Conservation (phyloP, 2,888 invertebrate species). For the Charanyca ferruginea region DNA sequence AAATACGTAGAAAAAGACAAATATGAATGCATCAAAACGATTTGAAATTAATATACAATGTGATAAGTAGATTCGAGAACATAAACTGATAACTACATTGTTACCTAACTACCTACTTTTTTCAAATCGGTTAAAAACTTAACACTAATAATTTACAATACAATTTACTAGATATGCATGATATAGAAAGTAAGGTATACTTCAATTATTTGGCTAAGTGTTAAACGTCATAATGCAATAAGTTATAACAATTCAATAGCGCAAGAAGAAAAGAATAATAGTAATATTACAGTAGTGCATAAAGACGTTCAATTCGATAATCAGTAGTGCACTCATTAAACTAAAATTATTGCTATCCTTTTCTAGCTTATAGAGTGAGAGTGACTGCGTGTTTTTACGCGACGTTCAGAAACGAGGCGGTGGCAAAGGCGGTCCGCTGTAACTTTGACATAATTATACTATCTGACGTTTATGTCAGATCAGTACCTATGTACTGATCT, state of each 20-base stretch:
- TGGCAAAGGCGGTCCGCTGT: no score
- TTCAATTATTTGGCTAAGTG: slow-evolving; percentile 58
- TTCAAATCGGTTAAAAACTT: slow-evolving; percentile 36
- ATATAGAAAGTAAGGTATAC: slow-evolving; percentile 53
- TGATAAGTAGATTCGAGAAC: slow-evolving; percentile 48
- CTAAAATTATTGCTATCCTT: slow-evolving; percentile 23
- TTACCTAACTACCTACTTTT: slow-evolving; percentile 26
- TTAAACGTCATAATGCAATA: slow-evolving; percentile 40
- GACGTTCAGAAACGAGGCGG: no score
- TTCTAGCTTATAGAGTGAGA: background rate
- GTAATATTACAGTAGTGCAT: slow-evolving; percentile 1
- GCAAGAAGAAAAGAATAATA: slow-evolving; percentile 2
- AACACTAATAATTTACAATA: slow-evolving; percentile 51
- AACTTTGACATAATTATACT: no score
- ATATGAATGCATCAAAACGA: background rate
- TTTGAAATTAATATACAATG: slow-evolving; percentile 3
- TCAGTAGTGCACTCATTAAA: background rate
- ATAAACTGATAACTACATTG: slow-evolving; percentile 36
- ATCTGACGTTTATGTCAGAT: no score
- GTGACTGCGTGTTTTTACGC: no score
- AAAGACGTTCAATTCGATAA: background rate
- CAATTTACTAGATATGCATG: slow-evolving; percentile 55
- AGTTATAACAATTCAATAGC: slow-evolving; percentile 29
- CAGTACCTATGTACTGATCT: no score
- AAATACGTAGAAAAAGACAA: background rate